Base-by-base conservation (phyloP, 2,113 vertebrate species). In the Oryzias celebensis region DNA sequence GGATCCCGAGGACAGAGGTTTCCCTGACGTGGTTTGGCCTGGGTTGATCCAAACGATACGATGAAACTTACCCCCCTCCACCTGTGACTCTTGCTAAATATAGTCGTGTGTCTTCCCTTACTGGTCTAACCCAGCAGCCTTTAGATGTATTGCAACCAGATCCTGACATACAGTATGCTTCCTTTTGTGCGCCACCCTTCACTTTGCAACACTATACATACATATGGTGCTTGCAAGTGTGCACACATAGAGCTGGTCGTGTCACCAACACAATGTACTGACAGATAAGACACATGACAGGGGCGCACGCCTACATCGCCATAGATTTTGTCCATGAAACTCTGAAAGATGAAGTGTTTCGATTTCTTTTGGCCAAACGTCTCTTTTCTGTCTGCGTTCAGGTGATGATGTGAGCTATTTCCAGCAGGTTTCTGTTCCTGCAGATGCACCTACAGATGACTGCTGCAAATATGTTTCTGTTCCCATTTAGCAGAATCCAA, bases 121-220 rank as follows among this genome's bases (percentile, higher is more conserved):
- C 49, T 51, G 51, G 52, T 75, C 68, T 64, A 70, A 77, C 70
- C 67, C 76, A 51, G 64, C 66, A 55, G 64, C 67, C 46, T 75
- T 57, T 56, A 7, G 36, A 50, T 62, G 65, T 46, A 62, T 49
- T 75, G 89, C 75, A 89, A 90, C 78, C 36, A 24, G 84, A 89
- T 77, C 81, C 83, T 51, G 65, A 71, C 66, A 83, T 52, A 66
- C 55, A 64, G 77, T 76, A 68, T 62, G 62, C 68, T 60, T 68
- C 63, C 69, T 57, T 73, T 88, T 90, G 80, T 88, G 70, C 53
- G 15, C 44, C 31, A 7, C 50, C 20, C 63, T 76, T 41, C 52
- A 22, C 58, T 53, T 45, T 84, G 84, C 81, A 87, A 89, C 77
- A 83, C 64, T 74, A 85, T 75, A 80, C 71, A 81, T 69, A 79